Conservation (phyloP, 2,113 vertebrate genomes). For the Gopherus evgoodei region DNA sequence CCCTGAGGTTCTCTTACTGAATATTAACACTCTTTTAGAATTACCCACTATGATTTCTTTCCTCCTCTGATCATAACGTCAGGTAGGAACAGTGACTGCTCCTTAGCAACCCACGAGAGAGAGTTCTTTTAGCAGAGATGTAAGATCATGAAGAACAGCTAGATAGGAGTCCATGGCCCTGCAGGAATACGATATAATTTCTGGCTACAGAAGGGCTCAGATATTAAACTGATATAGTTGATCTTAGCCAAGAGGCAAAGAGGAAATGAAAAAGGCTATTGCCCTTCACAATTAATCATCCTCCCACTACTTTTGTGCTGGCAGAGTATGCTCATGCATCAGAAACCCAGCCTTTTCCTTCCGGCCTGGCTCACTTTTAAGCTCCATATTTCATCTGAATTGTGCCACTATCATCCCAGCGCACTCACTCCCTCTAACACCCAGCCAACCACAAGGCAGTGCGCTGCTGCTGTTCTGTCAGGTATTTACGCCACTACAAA, state of each 20-base stretch:
- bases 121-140: background rate
- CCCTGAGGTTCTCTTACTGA: background rate
- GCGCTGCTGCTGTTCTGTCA: background rate
- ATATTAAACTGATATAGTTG: background rate
- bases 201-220: background rate
- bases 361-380: background rate
- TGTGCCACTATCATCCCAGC: background rate
- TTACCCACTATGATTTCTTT: background rate
- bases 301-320: background rate
- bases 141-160: background rate
- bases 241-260: background rate
- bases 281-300: background rate
- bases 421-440: background rate
- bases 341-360: background rate
- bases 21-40: background rate
- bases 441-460: background rate
- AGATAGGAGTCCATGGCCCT: background rate
- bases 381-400: background rate
- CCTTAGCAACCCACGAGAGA: background rate
- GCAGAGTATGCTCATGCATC: background rate
- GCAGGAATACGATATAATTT: background rate
- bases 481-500: accelerated
- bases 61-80: background rate
- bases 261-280: background rate
- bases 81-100: background rate